phyloP scores from a whole-genome alignment of 2,113 vertebrate genomes.

The Dissostichus mawsoni region DNA sequence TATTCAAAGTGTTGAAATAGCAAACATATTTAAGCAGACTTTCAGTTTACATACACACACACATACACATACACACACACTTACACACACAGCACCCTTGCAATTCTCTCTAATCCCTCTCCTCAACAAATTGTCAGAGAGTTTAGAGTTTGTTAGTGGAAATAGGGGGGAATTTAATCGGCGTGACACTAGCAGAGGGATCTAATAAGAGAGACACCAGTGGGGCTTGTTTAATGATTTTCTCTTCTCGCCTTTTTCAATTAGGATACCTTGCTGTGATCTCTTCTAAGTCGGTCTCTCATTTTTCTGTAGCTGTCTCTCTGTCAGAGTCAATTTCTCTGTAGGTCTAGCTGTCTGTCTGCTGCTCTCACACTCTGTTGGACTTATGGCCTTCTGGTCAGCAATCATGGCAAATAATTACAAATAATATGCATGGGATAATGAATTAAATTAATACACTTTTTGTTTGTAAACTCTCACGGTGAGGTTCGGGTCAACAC shows the following conservation, averaged over 20 bases:
- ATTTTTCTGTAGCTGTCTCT: conserved; percentile 22
- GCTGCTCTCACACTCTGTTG: conserved; percentile 24
- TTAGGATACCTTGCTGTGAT: conserved; percentile 75
- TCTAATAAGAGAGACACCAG: conserved; percentile 78
- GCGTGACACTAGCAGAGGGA: conserved; percentile 75
- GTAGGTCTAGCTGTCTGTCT: conserved; percentile 36
- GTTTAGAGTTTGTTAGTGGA: conserved; percentile 77
- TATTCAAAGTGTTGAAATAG: neutral
- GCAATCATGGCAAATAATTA: neutral
- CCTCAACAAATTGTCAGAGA: conserved; percentile 71
- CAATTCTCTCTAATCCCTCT: conserved; percentile 55
- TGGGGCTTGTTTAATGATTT: conserved; percentile 83
- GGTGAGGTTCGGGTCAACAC: neutral
- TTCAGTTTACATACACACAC: conserved; percentile 2
- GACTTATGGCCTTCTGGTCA: conserved; percentile 12
- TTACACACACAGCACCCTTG: neutral
- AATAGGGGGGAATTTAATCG: conserved; percentile 75
- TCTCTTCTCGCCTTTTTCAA: conserved; percentile 74
- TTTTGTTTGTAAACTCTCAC: conserved; percentile 15
- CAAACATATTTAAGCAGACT: conserved; percentile 1
- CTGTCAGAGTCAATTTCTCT: conserved; percentile 41
- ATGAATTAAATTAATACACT: conserved; percentile 8
- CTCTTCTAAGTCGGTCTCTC: conserved; percentile 60
- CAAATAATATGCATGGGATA: neutral
- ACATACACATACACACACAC: no score